Evolutionary conservation across 1,140 invertebrate species (phyloP).

Genomic region (Grapholita molesta): DNA sequence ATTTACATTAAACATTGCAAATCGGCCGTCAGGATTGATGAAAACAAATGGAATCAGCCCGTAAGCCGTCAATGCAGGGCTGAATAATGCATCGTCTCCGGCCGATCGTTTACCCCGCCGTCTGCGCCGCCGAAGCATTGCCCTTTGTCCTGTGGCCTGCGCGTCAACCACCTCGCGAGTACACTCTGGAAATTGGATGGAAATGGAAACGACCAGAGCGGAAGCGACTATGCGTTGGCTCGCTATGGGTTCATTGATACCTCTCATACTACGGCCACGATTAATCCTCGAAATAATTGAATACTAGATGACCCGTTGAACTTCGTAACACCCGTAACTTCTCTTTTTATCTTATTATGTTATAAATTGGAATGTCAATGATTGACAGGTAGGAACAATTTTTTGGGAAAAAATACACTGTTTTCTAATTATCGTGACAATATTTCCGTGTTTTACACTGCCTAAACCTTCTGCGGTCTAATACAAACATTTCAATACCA

Average conservation of each 20-base stretch:
- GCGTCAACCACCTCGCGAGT: conserved; percentile 14
- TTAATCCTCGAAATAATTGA: too few species aligned
- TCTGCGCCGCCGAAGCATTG: conserved; percentile 54
- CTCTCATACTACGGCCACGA: background rate
- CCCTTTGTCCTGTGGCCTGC: conserved; percentile 49
- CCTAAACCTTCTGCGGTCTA: too few species aligned
- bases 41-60: conserved; percentile 28
- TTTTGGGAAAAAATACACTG: too few species aligned
- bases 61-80: conserved; percentile 49
- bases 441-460: too few species aligned
- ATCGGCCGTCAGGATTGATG: conserved; percentile 28
- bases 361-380: too few species aligned
- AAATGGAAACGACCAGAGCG: background rate
- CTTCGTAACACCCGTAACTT: too few species aligned
- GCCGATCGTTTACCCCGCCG: conserved; percentile 59
- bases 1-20: conserved; percentile 31
- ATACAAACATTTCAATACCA: too few species aligned
- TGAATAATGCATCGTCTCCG: conserved; percentile 50
- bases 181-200: conserved; percentile 8
- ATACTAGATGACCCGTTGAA: too few species aligned
- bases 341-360: too few species aligned
- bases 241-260: background rate
- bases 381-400: too few species aligned
- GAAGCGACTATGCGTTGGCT: conserved; percentile 3
- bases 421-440: too few species aligned